Evolutionary conservation across 2,888 invertebrate genomes (phyloP).

Genomic region (Spodoptera picta): DNA sequence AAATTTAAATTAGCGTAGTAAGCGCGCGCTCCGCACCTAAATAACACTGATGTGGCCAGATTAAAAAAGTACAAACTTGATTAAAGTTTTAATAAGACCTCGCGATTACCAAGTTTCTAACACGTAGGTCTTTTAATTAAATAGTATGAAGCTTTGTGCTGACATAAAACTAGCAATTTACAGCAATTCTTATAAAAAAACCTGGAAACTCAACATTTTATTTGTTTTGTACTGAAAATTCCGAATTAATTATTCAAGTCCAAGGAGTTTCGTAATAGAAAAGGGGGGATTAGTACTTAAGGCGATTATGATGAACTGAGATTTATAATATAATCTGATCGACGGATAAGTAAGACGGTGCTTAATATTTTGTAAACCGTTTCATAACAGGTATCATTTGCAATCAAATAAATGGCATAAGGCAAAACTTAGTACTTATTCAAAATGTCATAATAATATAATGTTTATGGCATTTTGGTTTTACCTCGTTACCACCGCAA

Average conservation of each 20-base stretch:
- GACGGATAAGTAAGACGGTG: conserved; percentile 55
- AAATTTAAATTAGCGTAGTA: conserved; percentile 62
- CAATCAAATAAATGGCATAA: conserved; percentile 40
- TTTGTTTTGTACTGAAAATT: conserved; percentile 32
- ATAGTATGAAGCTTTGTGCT: conserved; percentile 5
- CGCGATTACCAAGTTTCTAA: conserved; percentile 20
- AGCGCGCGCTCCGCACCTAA: conserved; percentile 58
- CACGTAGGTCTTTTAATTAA: conserved; percentile 41
- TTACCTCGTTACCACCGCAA: too few species aligned
- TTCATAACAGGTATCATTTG: conserved; percentile 35
- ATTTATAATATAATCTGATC: conserved; percentile 61
- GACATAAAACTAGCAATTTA: not conserved
- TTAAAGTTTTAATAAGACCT: conserved; percentile 53
- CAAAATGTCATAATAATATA: conserved; percentile 10
- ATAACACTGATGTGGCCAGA: conserved; percentile 53
- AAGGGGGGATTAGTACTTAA: conserved; percentile 57
- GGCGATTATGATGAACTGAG: conserved; percentile 60
- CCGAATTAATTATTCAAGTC: conserved; percentile 53
- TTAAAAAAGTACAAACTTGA: conserved; percentile 49
- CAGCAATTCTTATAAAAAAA: conserved; percentile 11
- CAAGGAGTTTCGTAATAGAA: conserved; percentile 49
- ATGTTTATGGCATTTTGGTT: too few species aligned
- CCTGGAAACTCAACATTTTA: conserved; percentile 24
- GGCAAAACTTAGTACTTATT: conserved; percentile 1
- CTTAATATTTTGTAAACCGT: conserved; percentile 59